Base-by-base conservation (phyloP, 2,888 invertebrate genomes). In the Phania funesta region DNA sequence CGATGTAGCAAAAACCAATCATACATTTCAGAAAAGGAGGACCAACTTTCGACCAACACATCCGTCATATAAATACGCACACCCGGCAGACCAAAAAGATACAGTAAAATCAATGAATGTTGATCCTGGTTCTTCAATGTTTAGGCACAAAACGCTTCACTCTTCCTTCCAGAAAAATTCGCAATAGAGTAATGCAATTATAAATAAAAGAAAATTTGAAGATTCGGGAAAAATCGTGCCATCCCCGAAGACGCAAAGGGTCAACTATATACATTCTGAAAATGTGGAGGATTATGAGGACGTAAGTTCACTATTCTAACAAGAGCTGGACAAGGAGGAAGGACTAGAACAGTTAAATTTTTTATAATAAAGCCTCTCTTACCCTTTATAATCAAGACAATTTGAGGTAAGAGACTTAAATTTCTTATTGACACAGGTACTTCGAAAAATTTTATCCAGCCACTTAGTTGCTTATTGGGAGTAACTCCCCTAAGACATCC, bases 391-490 rank as follows among this genome's bases (percentile, higher is more conserved):
- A 70, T 22, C 1, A 70, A 38, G 22, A 44, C 41, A 0, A 64
- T 26, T 24, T 60, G 48, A 1, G 60, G 67, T 46, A 48, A 24
- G 35, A 18, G 35, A 48, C 48, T 76, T 9, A 67, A n/a, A 50
- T 20, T 62, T 7, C 8, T 60, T 1, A 18, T 77, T 7, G 77
- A 75, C 9, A 75, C 75, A 0, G 75, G 75, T 3, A 75, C 58
- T 4, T 48, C 58, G 6, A 75, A 60, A 56, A 78, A 71, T n/a
- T 71, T 48, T 16, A 65, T 58, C 3, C 48, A 71, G 16, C 20
- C 58, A 41, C 13, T 58, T 11, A 11, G 9, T 13, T 56, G 5
- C 50, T 48, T 70, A 16, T 2, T 26, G 20, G 70, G 58, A 1
- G 22, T 67, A 2, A 65, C 18, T 29, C 16, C 41, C 1, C 9